phyloP scores from a whole-genome alignment of 1,140 invertebrate species.

The Phthorimaea operculella region DNA sequence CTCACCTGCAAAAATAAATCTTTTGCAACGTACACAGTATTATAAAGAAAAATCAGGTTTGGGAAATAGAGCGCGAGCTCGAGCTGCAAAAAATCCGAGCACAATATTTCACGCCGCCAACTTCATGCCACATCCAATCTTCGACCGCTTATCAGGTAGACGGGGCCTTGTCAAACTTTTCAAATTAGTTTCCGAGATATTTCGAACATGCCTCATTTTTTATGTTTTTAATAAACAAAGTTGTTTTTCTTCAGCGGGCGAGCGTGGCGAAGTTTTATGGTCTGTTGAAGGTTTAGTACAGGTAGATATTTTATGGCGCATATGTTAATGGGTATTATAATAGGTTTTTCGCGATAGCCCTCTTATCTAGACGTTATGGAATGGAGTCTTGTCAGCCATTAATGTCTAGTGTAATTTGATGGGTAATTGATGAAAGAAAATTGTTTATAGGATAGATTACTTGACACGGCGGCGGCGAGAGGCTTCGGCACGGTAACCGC shows the following conservation, averaged over 20 bases:
- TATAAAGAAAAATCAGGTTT: background rate
- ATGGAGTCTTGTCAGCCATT: background rate
- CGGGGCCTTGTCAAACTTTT: constrained; percentile 47
- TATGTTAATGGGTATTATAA: constrained; percentile 1
- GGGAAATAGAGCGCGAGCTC: constrained; percentile 16
- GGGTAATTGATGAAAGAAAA: constrained; percentile 10
- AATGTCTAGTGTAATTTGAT: background rate
- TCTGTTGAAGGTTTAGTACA: constrained; percentile 1
- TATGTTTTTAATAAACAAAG: constrained; percentile 24
- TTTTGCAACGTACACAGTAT: too few species aligned
- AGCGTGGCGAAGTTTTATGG: background rate
- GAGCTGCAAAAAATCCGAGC: constrained; percentile 21
- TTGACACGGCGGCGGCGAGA: constrained; percentile 21
- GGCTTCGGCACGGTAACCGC: constrained; percentile 15
- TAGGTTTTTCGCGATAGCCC: background rate
- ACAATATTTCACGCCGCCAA: constrained; percentile 38
- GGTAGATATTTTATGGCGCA: background rate
- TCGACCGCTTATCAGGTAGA: constrained; percentile 47
- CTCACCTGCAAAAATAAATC: too few species aligned
- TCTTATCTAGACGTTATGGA: background rate
- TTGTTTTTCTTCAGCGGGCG: constrained; percentile 4
- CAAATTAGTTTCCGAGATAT: constrained; percentile 29
- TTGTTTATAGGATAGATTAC: constrained; percentile 21
- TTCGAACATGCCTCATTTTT: constrained; percentile 27
- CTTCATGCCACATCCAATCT: constrained; percentile 47